Conservation (phyloP, 2,113 vertebrate genomes). For the Boulengeromyrus knoepffleri region DNA sequence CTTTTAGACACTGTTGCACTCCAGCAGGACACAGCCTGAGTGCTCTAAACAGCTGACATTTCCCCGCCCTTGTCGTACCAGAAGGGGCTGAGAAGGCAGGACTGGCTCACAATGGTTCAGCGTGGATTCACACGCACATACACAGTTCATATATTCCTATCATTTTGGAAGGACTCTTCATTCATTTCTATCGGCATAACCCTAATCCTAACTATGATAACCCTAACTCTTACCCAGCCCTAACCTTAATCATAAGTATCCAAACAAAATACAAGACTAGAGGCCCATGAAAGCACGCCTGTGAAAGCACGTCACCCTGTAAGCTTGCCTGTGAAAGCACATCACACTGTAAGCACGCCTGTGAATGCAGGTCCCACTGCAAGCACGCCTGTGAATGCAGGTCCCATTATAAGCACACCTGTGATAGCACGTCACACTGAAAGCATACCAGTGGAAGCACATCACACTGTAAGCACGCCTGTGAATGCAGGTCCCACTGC, state of each 20-base stretch:
- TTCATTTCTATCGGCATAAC: no score
- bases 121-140: neutral
- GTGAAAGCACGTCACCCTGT: no score
- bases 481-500: neutral
- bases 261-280: neutral
- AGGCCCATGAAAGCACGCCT: no score
- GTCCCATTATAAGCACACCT: no score
- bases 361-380: no score
- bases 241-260: neutral
- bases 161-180: no score
- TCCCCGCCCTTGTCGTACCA: neutral
- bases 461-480: accelerated
- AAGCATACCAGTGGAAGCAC: neutral
- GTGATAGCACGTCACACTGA: no score
- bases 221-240: neutral
- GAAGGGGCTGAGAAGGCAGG: neutral
- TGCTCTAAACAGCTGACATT: neutral
- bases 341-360: no score
- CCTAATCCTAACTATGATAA: neutral
- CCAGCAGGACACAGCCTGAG: neutral
- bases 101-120: neutral
- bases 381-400: no score
- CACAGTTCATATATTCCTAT: neutral
- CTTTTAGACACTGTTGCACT: neutral
- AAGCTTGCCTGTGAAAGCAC: no score